These are phyloP conservation scores for Ptilorrhoa leucosticta DNA, from an alignment of 2,113 vertebrate genomes.

Conservation along the genomic window DNA sequence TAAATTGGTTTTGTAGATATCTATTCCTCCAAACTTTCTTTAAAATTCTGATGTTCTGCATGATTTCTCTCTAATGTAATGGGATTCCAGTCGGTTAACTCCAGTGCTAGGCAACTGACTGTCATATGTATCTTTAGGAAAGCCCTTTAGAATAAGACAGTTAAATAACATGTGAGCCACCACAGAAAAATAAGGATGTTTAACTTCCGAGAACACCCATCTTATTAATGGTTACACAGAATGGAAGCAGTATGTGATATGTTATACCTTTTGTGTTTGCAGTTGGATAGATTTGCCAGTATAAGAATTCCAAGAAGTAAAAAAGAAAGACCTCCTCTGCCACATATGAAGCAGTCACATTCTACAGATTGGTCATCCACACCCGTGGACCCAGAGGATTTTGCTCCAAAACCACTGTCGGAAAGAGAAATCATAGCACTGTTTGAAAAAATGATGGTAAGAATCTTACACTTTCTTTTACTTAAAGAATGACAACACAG, in stretches of 20 bases:
- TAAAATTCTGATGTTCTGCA: not conserved
- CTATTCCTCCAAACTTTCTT: not conserved
- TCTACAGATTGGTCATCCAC: constrained; percentile 33
- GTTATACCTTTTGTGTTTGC: not conserved
- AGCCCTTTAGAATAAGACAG: not conserved
- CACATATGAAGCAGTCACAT: constrained; percentile 6
- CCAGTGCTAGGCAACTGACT: not conserved
- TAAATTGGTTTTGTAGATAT: not conserved
- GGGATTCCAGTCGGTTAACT: not conserved
- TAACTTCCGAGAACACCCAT: not conserved
- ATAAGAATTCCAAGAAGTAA: constrained; percentile 58
- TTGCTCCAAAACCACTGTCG: not conserved
- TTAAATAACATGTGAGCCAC: not conserved
- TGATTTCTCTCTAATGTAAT: not conserved
- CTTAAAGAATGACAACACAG: not conserved
- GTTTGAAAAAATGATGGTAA: constrained; percentile 67
- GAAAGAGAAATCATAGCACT: constrained; percentile 46
- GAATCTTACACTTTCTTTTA: not conserved
- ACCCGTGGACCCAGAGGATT: not conserved
- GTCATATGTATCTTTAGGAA: not conserved
- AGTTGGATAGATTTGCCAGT: constrained; percentile 62
- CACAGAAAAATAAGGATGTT: not conserved
- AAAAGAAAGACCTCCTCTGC: constrained; percentile 51
- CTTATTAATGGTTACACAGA: not conserved
- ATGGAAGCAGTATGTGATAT: not conserved